phyloP scores from a whole-genome alignment of 2,888 invertebrate genomes.

The Fragum sueziense region DNA sequence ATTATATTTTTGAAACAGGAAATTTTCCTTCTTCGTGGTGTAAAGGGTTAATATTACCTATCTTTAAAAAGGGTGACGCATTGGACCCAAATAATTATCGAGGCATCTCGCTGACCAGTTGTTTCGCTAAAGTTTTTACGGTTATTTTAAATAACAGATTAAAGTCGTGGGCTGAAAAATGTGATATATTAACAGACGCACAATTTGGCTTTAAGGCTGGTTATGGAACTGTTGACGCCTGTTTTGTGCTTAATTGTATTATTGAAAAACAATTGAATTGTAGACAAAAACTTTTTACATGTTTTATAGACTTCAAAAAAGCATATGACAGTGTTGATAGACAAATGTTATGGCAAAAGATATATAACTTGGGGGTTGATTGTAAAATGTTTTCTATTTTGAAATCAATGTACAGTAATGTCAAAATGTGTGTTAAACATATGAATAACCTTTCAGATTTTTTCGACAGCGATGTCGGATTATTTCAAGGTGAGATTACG shows the following conservation, averaged over 20 bases:
- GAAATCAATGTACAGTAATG: constrained; percentile 6
- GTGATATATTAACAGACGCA: too few species aligned
- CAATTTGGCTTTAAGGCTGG: constrained; percentile 6
- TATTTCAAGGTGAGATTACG: too few species aligned
- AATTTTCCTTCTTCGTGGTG: constrained; percentile 12
- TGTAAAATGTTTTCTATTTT: not conserved
- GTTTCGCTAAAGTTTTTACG: constrained; percentile 13
- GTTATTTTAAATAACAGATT: not conserved
- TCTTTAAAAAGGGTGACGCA: constrained; percentile 1
- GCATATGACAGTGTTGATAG: constrained; percentile 12
- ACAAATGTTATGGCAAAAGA: not conserved
- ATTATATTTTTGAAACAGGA: constrained; percentile 11
- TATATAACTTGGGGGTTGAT: not conserved
- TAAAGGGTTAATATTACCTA: constrained; percentile 16
- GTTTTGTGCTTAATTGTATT: not conserved
- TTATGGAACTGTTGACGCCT: not conserved
- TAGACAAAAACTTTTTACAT: not conserved
- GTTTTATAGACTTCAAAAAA: too few species aligned
- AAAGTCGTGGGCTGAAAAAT: not conserved
- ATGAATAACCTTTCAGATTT: too few species aligned
- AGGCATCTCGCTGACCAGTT: constrained; percentile 10
- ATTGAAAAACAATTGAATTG: too few species aligned
- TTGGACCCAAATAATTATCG: not conserved
- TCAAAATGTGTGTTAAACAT: too few species aligned
- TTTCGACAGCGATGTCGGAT: too few species aligned